A percentile compares a stretch with the other conserved stretches of the same genome.
Evolutionary conservation across 2,797 vertebrate genomes (phyloP).

Genomic region (Enteromius radiatus): DNA sequence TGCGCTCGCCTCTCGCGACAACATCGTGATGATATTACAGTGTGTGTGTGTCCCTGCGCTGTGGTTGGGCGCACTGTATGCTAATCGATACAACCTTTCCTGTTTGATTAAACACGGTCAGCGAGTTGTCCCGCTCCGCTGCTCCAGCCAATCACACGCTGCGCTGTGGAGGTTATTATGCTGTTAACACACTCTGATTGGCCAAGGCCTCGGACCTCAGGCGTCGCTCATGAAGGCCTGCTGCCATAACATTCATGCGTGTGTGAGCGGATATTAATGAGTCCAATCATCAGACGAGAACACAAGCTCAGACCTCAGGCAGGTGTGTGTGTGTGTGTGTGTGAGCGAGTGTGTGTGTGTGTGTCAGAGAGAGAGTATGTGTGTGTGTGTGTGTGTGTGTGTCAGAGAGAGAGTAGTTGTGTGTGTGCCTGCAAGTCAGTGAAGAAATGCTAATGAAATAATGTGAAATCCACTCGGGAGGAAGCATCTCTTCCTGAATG

Average conservation of each 20-base stretch:
- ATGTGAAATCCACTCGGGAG: slow-evolving; percentile 1
- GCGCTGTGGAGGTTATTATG: slow-evolving; percentile 77
- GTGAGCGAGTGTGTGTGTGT: no score
- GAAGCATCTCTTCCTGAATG: not conserved
- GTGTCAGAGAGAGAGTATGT: no score
- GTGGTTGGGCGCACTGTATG: slow-evolving; percentile 66
- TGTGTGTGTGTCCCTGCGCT: slow-evolving; percentile 58
- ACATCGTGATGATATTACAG: not conserved
- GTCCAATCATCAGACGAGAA: not conserved
- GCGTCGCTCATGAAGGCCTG: no score
- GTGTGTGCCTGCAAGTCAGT: slow-evolving; percentile 3
- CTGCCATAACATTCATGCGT: slow-evolving; percentile 23
- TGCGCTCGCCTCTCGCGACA: no score
- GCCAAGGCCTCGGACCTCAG: slow-evolving; percentile 63
- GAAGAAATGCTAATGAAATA: slow-evolving; percentile 15
- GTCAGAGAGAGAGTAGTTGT: no score
- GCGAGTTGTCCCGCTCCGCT: slow-evolving; percentile 77
- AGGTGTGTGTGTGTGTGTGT: not conserved
- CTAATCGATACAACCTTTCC: slow-evolving; percentile 80
- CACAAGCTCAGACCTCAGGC: slow-evolving; percentile 11
- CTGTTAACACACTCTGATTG: slow-evolving; percentile 69
- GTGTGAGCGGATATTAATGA: slow-evolving; percentile 17
- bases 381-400: slow-evolving; percentile 33
- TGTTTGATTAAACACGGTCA: slow-evolving; percentile 79
- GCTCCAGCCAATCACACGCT: slow-evolving; percentile 73